Conservation (phyloP, 2,113 vertebrate species). For the Saccopteryx bilineata region DNA sequence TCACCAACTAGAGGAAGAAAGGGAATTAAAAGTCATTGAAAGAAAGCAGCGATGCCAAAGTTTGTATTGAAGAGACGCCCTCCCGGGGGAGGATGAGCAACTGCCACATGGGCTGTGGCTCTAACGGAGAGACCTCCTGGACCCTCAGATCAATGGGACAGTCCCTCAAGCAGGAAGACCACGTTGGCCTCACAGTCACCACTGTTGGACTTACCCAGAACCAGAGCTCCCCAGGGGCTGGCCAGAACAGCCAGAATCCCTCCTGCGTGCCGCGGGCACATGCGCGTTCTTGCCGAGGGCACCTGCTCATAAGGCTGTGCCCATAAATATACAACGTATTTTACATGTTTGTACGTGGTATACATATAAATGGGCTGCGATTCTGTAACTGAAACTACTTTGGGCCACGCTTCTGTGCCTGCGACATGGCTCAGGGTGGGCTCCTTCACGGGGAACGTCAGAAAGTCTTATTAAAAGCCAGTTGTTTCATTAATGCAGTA, state of each 20-base stretch:
- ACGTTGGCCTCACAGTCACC: not conserved
- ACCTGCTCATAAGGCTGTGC: fast-evolving
- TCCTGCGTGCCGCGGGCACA: fast-evolving
- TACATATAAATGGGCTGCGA: fast-evolving
- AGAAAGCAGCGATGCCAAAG: not conserved
- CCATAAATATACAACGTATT: fast-evolving
- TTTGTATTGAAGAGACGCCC: not conserved
- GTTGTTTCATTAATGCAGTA: not conserved
- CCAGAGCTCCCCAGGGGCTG: fast-evolving
- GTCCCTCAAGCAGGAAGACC: not conserved
- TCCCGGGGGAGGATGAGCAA: not conserved
- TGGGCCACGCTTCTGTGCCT: not conserved
- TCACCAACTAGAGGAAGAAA: not conserved
- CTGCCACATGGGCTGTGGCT: not conserved
- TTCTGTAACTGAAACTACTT: no score
- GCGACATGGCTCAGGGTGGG: not conserved
- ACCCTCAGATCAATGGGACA: not conserved
- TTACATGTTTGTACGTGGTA: fast-evolving
- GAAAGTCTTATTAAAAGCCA: not conserved
- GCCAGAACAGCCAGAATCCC: no score
- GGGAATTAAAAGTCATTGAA: not conserved
- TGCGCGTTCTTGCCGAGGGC: not conserved
- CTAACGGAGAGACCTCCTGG: constrained; percentile 19
- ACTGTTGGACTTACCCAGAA: not conserved
- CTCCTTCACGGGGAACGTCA: not conserved